These are phyloP conservation scores for Drosophila lacertosa DNA, from an alignment of 1,140 invertebrate species.

Conservation along the genomic window DNA sequence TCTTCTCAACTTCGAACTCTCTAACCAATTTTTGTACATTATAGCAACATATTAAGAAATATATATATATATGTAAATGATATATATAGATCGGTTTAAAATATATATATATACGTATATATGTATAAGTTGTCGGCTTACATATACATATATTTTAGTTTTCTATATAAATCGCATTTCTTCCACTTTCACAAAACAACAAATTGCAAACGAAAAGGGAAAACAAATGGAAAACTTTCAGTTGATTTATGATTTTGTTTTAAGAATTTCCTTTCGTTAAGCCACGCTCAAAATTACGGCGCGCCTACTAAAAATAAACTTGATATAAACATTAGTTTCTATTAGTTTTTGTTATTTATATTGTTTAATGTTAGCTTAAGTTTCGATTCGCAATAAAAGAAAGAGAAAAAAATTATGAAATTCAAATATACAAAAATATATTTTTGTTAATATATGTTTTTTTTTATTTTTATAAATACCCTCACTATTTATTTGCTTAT, in stretches of 20 bases:
- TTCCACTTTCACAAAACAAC: slow-evolving; percentile 58
- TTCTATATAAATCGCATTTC: slow-evolving; percentile 78
- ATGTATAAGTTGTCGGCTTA: slow-evolving; percentile 32
- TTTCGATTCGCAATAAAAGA: slow-evolving; percentile 69
- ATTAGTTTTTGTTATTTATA: slow-evolving; percentile 66
- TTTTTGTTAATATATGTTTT: slow-evolving; percentile 49
- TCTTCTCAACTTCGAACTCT: slow-evolving; percentile 6
- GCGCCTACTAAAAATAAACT: slow-evolving; percentile 32
- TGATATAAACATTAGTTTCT: slow-evolving; percentile 29
- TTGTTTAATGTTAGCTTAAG: slow-evolving; percentile 49
- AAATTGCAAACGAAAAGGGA: slow-evolving; percentile 18
- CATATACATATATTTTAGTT: slow-evolving; percentile 56
- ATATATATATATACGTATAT: slow-evolving; percentile 15
- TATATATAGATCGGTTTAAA: slow-evolving; percentile 1
- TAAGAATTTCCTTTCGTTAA: slow-evolving; percentile 22
- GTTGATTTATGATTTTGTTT: slow-evolving; percentile 11
- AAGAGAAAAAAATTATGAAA: slow-evolving; percentile 11
- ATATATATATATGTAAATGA: too few relatives aligned
- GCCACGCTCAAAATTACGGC: slow-evolving; percentile 31
- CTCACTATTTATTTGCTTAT: neutral
- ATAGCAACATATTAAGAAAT: slow-evolving; percentile 10
- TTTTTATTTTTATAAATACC: slow-evolving; percentile 7
- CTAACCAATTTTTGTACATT: slow-evolving; percentile 19
- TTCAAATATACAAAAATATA: slow-evolving; percentile 36
- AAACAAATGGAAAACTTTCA: slow-evolving; percentile 11